These are phyloP conservation scores for Papilio gigon DNA, from an alignment of 2,888 invertebrate species.

Conservation along the genomic window DNA sequence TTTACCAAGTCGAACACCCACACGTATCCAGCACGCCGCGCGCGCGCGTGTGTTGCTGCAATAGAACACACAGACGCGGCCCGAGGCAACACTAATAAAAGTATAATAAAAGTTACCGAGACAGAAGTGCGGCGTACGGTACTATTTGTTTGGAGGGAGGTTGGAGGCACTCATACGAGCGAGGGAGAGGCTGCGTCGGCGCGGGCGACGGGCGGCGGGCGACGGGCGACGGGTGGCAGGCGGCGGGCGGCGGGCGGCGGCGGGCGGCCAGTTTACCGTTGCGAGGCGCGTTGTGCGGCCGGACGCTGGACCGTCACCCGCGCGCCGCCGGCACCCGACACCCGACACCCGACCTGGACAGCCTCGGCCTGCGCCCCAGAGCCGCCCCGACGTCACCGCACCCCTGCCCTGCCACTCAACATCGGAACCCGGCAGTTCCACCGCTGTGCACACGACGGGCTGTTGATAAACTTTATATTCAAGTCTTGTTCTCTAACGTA, in stretches of 20 bases:
- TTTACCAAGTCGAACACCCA: conserved; percentile 78
- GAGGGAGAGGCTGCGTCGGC: conserved; percentile 78
- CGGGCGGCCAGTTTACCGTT: conserved; percentile 81
- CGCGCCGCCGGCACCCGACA: conserved; percentile 71
- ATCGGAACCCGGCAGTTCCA: conserved; percentile 55
- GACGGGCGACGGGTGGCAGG: conserved; percentile 60
- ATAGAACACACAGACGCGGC: conserved; percentile 65
- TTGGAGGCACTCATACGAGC: conserved; percentile 79
- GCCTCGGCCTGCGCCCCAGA: conserved; percentile 55
- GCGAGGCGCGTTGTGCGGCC: conserved; percentile 82
- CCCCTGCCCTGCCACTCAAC: conserved; percentile 52
- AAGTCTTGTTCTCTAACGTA: conserved; percentile 61
- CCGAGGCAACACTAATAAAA: conserved; percentile 71
- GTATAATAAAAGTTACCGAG: conserved; percentile 80
- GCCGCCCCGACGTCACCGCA: conserved; percentile 51
- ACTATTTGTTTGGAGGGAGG: conserved; percentile 82
- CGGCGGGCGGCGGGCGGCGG: conserved; percentile 50
- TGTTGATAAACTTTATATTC: conserved; percentile 61
- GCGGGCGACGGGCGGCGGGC: conserved; percentile 57
- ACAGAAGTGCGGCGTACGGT: conserved; percentile 79
- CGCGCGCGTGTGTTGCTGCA: conserved; percentile 56
- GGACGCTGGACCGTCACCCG: conserved; percentile 75
- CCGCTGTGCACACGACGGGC: conserved; percentile 58
- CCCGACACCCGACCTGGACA: conserved; percentile 54
- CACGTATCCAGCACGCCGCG: conserved; percentile 59